Evolutionary conservation across 2,797 vertebrate genomes (phyloP).

Genomic region (Darevskia nairensis): DNA sequence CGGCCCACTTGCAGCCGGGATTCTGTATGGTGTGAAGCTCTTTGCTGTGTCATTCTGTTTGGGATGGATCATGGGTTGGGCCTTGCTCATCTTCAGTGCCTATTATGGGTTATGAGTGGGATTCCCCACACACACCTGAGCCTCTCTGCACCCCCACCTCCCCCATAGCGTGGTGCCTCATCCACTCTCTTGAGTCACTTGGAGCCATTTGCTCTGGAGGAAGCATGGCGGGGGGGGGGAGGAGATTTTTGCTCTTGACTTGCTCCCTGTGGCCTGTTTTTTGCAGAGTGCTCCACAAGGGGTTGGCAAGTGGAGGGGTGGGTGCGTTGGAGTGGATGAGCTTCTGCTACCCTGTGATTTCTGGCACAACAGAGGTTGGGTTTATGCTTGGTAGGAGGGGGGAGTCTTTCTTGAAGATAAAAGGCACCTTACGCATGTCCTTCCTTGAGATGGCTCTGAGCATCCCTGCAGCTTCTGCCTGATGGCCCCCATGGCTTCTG

Average conservation of each 20-base stretch:
- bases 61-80: neutral
- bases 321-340: too few species aligned
- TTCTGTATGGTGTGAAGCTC: too few species aligned
- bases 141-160: too few species aligned
- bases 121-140: too few species aligned
- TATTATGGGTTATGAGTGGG: too few species aligned
- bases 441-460: neutral
- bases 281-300: neutral
- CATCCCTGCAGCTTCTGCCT: neutral
- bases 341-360: neutral
- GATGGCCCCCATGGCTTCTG: conserved; percentile 26
- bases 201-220: too few species aligned
- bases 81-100: neutral
- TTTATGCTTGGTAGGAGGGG: neutral
- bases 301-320: neutral
- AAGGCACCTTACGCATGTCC: neutral
- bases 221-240: neutral
- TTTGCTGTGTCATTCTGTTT: neutral
- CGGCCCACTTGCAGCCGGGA: too few species aligned
- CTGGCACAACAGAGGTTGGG: neutral
- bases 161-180: neutral
- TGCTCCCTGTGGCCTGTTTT: neutral
- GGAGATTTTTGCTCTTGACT: neutral
- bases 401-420: too few species aligned
- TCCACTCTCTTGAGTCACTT: neutral